Evolutionary conservation across 2,113 vertebrate genomes (phyloP).

Genomic region (Macquaria australasica): DNA sequence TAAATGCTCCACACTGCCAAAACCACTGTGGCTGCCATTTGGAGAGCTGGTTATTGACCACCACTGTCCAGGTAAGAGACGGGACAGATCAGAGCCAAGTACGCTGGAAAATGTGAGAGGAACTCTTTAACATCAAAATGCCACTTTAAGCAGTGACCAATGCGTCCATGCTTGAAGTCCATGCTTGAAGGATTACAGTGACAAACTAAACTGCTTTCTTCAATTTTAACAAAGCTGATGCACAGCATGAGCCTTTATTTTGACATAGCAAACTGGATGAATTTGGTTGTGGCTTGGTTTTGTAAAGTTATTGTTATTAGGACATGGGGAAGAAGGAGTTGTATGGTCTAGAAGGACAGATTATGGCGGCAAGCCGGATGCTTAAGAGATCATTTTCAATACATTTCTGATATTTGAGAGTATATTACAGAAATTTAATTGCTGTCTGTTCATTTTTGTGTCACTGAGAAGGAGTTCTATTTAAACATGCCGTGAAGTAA

Average conservation of each 20-base stretch:
- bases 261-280: neutral
- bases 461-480: neutral
- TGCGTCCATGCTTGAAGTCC: neutral
- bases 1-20: neutral
- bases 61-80: slow-evolving; percentile 63
- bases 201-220: neutral
- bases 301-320: neutral
- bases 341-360: neutral
- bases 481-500: neutral
- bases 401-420: neutral
- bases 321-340: too few species aligned
- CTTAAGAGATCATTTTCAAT: neutral
- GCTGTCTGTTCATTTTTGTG: neutral
- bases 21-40: neutral
- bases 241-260: neutral
- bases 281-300: neutral
- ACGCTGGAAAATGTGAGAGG: neutral
- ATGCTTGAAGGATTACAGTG: slow-evolving; percentile 6
- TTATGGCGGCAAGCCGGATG: neutral
- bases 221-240: neutral
- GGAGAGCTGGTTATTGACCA: slow-evolving; percentile 16
- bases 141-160: too few species aligned
- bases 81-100: neutral
- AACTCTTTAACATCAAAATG: neutral
- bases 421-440: neutral